Percentiles rank a stretch among this genome's conserved stretches.
phyloP scores from a whole-genome alignment of 2,113 vertebrate genomes.

The Budorcas taxicolor region DNA sequence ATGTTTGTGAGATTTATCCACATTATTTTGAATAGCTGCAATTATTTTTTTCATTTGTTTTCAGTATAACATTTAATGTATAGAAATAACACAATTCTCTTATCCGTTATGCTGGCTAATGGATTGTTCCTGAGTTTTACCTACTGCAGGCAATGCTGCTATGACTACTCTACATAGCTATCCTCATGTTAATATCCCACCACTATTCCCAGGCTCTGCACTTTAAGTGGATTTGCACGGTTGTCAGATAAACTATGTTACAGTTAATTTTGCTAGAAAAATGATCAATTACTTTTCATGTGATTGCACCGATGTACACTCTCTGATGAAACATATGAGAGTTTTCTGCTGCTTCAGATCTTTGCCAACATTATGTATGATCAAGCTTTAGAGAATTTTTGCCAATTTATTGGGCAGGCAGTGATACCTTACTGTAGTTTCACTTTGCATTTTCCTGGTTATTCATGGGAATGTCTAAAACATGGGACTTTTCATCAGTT shows the following conservation, averaged over 20 bases:
- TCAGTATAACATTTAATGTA: neutral
- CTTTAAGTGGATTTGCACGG: neutral
- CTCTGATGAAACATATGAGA: neutral
- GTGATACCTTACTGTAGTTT: neutral
- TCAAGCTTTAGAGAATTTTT: neutral
- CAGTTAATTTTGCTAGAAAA: neutral
- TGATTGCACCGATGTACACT: neutral
- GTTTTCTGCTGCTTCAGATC: neutral
- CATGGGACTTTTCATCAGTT: neutral
- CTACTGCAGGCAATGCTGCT: neutral
- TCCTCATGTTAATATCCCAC: neutral
- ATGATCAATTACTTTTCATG: neutral
- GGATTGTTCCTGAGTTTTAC: neutral
- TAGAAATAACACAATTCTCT: neutral
- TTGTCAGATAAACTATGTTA: neutral
- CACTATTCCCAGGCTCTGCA: neutral
- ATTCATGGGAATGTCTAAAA: constrained; percentile 17
- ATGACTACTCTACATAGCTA: neutral
- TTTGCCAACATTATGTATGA: neutral
- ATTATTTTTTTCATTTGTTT: neutral
- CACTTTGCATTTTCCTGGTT: neutral
- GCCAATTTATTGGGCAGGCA: neutral
- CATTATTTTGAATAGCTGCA: neutral
- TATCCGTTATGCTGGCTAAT: neutral
- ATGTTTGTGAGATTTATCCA: neutral